Base-by-base conservation (phyloP, 2,113 vertebrate species). In the Pedetes capensis region DNA sequence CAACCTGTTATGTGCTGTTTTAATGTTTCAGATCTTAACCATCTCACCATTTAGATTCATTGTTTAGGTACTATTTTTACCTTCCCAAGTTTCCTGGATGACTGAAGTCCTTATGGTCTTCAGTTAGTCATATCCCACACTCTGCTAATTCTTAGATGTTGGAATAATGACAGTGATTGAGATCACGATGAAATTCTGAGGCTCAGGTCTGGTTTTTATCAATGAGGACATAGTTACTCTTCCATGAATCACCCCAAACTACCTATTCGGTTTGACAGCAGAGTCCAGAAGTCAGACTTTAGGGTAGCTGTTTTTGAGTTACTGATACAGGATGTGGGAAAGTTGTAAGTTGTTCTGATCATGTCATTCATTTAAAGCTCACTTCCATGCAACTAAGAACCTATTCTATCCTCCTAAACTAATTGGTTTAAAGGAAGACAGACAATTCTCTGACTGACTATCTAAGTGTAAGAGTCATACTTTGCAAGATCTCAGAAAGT, bases 181-280 rank as follows among this genome's bases (percentile, higher is more conserved):
- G 32, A 53, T 53, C 71, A 85, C 29, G 57, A 88, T 44, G 81
- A 88, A 79, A 51, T 82, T 92, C 64, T 80, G 93, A 88, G 57
- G 80, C 84, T 55, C 7, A 83, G 74, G 37, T 61, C 74, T 76
- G 79, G 18, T 91, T 66, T 93, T 95, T 89, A 95, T 95, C 93
- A 87, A 71, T 91, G 61, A 96, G 32, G 69, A 72, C 34, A 23
- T 10, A 69, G 87, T 87, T 61, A 90, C 72, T 68, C 22, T 42
- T 80, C 55, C 51, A 79, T 93, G 89, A 96, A 51, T 97, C 95
- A 96, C 69, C 23, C n/a, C 53, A 90, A 95, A 92, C 57, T 79
- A 63, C 87, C 42, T 64, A 84, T 94, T 97, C 13, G 0, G 23
- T 79, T 86, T 95, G 72, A 90, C 37, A 51, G 8, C 79, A 85